Evolutionary conservation across 2,113 vertebrate species (phyloP).

Genomic region (Aramus guarauna): DNA sequence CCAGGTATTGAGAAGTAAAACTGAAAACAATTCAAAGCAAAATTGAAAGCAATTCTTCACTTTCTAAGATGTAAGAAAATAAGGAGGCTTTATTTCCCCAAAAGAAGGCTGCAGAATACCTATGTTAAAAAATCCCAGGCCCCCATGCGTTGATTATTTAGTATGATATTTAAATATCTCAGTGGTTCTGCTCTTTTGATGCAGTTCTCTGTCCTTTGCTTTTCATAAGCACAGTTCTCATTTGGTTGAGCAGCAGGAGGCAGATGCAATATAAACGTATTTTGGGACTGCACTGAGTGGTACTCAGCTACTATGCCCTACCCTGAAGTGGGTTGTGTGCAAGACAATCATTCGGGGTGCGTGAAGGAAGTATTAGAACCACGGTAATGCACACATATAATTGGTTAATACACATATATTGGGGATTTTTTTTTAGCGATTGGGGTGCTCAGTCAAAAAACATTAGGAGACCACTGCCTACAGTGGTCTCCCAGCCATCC

Average conservation of each 20-base stretch:
- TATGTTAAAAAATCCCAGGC: neutral
- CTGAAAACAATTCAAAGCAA: neutral
- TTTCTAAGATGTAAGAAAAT: neutral
- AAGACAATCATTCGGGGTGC: neutral
- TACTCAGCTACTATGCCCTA: neutral
- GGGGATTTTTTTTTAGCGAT: neutral
- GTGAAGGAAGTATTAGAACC: neutral
- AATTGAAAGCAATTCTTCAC: neutral
- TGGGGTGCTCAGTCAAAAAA: neutral
- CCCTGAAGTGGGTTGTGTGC: fast-evolving
- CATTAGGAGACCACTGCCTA: neutral
- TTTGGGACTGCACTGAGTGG: neutral
- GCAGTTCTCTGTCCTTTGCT: neutral
- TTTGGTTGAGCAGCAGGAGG: neutral
- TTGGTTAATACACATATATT: neutral
- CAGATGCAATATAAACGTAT: neutral
- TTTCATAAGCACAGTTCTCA: neutral
- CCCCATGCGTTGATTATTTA: neutral
- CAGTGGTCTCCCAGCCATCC: neutral
- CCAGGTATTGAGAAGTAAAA: neutral
- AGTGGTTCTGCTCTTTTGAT: neutral
- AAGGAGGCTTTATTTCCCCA: neutral
- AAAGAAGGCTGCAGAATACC: neutral
- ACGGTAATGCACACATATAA: neutral
- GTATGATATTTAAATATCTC: neutral